Evolutionary conservation across 2,113 vertebrate genomes (phyloP), one percentile per base, ranked within the genome.

Genomic region (Hippocampus zosterae): DNA sequence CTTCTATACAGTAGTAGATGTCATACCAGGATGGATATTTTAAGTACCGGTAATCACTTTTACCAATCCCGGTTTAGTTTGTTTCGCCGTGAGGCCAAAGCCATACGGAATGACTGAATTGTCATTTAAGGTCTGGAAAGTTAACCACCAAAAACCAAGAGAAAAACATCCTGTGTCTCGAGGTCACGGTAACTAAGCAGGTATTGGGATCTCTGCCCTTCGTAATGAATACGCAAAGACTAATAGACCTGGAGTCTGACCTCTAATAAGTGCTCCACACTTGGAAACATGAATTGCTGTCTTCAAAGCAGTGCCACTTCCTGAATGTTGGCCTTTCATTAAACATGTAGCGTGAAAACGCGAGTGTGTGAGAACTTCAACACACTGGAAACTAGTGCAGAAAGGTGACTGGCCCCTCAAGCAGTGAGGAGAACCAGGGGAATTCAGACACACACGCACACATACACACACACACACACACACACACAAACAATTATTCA

Each of bases 401-500:
- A 68, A 74, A 87, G 85, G 86, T 90, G 84, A 84, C 67, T 78
- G 86, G 64, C 84, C 87, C 83, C 81, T 74, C 64, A 9, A 85
- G 84, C 74, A 25, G 63, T 88, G 85, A 86, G 83, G 78, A 88
- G 86, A 88, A 84, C 71, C 81, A 87, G 83, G 80, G 76, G 77
- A 85, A 60, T 82, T 69, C 65, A 73, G 74, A 67, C 82, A 72
- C 91, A 92, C 91, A 91, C 91, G 92, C 67, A 73, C 72, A 67
- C 82, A 70, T 91, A 92, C 91, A 91, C 91, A 92, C 57, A 60
- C 25, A 59, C 56, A 8, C 25, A 29, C n/a, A 57, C 55, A 33
- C 57, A 60, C 57, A 81, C 76, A 88, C 92, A 91, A 78, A 91
- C 92, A 92, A 88, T 93, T 93, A 93, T 88, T 86, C 85, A 90